Base-by-base conservation (phyloP, 1,140 invertebrate genomes). In the Physella acuta region DNA sequence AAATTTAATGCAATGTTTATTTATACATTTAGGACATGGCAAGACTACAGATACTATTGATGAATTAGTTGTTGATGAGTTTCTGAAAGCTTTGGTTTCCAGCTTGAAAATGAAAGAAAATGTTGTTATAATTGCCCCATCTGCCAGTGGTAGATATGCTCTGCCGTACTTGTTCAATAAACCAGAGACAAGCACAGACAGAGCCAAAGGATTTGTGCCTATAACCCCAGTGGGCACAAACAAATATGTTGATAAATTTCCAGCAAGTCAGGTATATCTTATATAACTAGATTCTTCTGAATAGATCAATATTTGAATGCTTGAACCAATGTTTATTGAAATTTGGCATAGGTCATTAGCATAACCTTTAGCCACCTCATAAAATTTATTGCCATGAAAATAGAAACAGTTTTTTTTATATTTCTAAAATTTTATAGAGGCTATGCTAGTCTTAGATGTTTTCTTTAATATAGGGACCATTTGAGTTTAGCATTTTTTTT, bases 141-240 rank as follows among this genome's bases (percentile, higher is more conserved):
- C 86, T 3, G 86, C 87, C 85, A 86, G 85, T 79, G 87, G 87
- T 14, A 44, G 44, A 14, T 88, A 82, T 72, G 75, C 84, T 8
- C 73, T 87, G 8, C 83, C 84, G 0, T 84, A 81, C 71, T 49
- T 88, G n/a, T 73, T 83, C 37, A 71, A 76, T 28, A 59, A 75
- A 14, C 73, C 77, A 1, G 26, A 56, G 24, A 51, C 34, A 33
- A 66, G 79, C 39, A 71, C 64, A 26, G 61, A 80, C 26, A 64
- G 70, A 31, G 60, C 81, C 8, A 70, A 62, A 51, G 86, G 82
- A 16, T 87, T 78, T 68, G 74, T 88, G 0, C 81, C 86, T 52
- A 78, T 88, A 4, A 86, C 87, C 17, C 86, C 86, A 52, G 83
- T 86, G 2, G 66, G 36, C 11, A 85, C 85, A 37, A 66, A 71